phyloP scores from a whole-genome alignment of 2,888 invertebrate species.

The Melinaea marsaeus region DNA sequence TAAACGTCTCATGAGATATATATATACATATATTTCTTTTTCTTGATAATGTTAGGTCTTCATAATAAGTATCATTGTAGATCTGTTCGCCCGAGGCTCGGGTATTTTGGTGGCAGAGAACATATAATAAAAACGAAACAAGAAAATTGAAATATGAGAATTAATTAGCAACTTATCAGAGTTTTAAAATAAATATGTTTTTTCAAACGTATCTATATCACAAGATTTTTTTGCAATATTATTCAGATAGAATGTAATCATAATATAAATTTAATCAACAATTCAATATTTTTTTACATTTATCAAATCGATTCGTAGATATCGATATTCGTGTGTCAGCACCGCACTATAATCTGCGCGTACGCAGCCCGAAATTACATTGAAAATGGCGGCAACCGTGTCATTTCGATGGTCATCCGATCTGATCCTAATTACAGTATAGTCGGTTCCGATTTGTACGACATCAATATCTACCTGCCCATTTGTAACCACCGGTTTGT shows the following conservation, averaged over 20 bases:
- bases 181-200: too few species aligned
- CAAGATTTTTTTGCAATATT: too few species aligned
- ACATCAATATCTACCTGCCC: slow-evolving; percentile 25
- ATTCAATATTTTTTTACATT: too few species aligned
- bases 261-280: too few species aligned
- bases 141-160: neutral
- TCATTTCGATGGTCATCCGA: slow-evolving; percentile 64
- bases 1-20: neutral
- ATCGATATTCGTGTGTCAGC: slow-evolving; percentile 51
- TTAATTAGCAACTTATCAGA: too few species aligned
- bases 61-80: neutral
- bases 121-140: neutral
- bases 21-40: neutral
- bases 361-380: slow-evolving; percentile 60
- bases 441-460: slow-evolving; percentile 49
- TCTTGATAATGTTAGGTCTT: neutral
- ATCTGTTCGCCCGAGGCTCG: neutral
- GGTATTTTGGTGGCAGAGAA: neutral
- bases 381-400: slow-evolving; percentile 62
- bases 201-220: too few species aligned
- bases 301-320: slow-evolving; percentile 6
- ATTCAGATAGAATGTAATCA: too few species aligned
- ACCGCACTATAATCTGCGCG: slow-evolving; percentile 67
- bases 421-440: slow-evolving; percentile 54
- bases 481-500: neutral